Evolutionary conservation across 2,888 invertebrate genomes (phyloP), one percentile per base, ranked within the genome.

Genomic region (Apotomis turbidana): DNA sequence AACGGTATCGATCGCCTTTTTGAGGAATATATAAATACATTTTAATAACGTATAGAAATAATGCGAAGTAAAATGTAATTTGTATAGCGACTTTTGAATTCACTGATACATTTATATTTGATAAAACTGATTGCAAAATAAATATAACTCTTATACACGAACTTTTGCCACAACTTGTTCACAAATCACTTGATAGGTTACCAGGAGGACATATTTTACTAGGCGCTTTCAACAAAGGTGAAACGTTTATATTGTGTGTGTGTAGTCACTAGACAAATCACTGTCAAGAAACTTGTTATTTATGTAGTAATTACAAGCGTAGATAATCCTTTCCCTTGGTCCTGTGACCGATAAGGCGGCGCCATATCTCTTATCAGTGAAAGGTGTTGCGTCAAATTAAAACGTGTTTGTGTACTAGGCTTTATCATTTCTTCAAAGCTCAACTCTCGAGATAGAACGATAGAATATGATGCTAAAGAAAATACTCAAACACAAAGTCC

Each of bases 291-390:
- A 51, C 57, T 49, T 12, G 38, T 15, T 71, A 67, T 71, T 71
- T 67, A 67, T 71, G 67, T 71, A 71, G 71, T 66, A 61, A 70
- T 70, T 60, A 71, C 54, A 67, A 71, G 60, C 71, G 68, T 60
- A 55, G 55, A 70, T 67, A 64, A 64, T 61, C 67, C 57, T 59
- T 61, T 66, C 64, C 67, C 71, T 61, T 67, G 71, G 61, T 61
- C 67, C 27, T 49, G 64, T 58, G 71, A 46, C 60, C 61, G 70
- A 67, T 71, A 71, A 61, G 38, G 60, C 46, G 71, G 71, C 71
- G 71, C 71, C 71, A 38, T 58, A 58, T 58, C 12, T 49, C 67
- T 71, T 71, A 71, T 71, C 71, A 51, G 46, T 41, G 54, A 67
- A 61, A 59, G 67, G 46, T 67, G 71, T 67, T 71, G 71, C 71